Evolutionary conservation across 2,797 vertebrate genomes (phyloP), one percentile per base, ranked within the genome.

Genomic region (Lagorchestes hirsutus): DNA sequence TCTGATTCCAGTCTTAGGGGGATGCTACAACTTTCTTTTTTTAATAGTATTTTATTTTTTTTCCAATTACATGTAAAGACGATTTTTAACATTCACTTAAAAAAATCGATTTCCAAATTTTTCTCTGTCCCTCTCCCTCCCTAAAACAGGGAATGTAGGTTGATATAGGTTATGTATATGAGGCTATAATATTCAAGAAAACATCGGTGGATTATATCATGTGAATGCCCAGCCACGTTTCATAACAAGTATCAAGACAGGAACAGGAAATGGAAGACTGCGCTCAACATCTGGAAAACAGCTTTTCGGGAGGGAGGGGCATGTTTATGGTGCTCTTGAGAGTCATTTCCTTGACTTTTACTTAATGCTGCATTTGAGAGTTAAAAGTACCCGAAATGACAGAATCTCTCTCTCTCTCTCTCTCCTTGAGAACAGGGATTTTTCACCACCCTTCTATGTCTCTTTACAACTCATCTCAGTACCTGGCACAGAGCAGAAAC

Each of bases 351-450:
- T 82, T 82, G 24, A 18, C 67, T 8, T 67, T 67, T 67, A n/a
- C 28, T 55, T 57, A 87, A 54, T 52, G 31, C 54, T 92, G 54
- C 40, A 67, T 28, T 91, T 96, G 54, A 92, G 11, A 92, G 92
- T 0, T 67, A 1, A 82, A 24, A 40, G 22, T 46, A 46, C 5
- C 18, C 46, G 67, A 82, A 82, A 24, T 82, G 18, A 82, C 18
- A 40, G 67, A 74, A 74, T 40, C 67, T 27, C 8, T 28, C 24
- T 28, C 27, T 29, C 57, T 58, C 57, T 58, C 57, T 29, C 29
- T 12, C 18, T 46, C 18, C 2, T 46, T 74, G 34, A 74, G 13
- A 74, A 1, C 4, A n/a, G 62, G 62, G 34, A 74, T 74, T 74
- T 74, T 40, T 40, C 34, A 18, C n/a, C 62, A n/a, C 16, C 4